phyloP scores from a whole-genome alignment of 2,113 vertebrate genomes.

The Platycercus adscitus region DNA sequence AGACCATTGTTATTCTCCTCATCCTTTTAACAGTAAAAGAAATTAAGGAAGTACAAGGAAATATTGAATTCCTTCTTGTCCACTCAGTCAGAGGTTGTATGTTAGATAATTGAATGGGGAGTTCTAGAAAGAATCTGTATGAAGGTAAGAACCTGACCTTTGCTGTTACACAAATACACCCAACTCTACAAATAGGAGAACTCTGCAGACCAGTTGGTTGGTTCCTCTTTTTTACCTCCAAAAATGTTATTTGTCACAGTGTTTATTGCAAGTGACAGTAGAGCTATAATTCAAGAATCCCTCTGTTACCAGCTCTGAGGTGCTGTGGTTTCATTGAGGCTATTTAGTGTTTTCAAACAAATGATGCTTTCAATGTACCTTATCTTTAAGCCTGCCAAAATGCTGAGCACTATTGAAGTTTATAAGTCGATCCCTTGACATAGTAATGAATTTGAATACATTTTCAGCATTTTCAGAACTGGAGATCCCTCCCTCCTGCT shows the following conservation, averaged over 20 bases:
- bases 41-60: neutral
- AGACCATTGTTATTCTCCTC: neutral
- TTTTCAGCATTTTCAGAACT: neutral
- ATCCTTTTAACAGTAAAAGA: neutral
- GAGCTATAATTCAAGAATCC: neutral
- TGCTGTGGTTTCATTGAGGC: neutral
- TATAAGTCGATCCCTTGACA: neutral
- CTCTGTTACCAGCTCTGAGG: neutral
- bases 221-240: neutral
- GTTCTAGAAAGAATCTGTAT: neutral
- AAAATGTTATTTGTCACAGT: neutral
- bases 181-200: neutral
- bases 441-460: neutral
- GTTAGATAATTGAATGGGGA: neutral
- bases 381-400: neutral
- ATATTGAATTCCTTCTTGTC: neutral
- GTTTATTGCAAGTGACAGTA: neutral
- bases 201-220: neutral
- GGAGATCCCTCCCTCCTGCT: neutral
- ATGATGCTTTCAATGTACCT: neutral
- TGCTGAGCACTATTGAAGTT: neutral
- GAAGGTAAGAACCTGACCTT: neutral
- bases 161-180: neutral
- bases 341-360: neutral
- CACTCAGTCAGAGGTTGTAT: neutral